Percentiles rank a stretch among this genome's conserved stretches.
These are phyloP conservation scores for Cephus pulcher DNA, from an alignment of 2,888 invertebrate species.

Conservation along the genomic window DNA sequence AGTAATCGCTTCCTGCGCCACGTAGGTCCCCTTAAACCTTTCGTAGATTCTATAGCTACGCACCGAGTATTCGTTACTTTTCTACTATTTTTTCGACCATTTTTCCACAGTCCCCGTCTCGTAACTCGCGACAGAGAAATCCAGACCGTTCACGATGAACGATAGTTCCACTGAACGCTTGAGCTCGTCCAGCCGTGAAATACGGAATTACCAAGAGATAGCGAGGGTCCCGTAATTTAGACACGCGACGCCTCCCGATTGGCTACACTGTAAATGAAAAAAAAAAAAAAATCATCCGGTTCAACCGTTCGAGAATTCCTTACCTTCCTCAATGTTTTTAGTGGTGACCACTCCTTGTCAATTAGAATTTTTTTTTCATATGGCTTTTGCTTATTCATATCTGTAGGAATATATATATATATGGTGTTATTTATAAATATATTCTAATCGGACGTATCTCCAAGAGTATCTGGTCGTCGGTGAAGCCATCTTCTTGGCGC, in stretches of 20 bases:
- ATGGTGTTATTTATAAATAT: background rate
- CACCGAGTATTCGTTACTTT: background rate
- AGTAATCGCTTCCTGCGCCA: conserved; percentile 32
- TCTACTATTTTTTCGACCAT: background rate
- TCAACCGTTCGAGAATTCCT: background rate
- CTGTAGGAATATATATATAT: background rate
- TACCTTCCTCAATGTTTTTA: background rate
- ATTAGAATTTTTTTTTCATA: background rate
- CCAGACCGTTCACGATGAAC: background rate
- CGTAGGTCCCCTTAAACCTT: background rate
- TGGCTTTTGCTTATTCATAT: background rate
- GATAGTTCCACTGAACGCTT: background rate
- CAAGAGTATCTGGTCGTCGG: background rate
- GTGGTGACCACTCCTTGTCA: background rate
- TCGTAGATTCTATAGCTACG: background rate
- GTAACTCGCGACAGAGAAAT: background rate
- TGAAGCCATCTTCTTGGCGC: background rate
- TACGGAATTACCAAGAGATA: background rate
- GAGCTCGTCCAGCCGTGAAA: conserved; percentile 1
- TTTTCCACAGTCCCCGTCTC: background rate
- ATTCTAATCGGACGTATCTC: background rate
- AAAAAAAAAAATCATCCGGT: background rate
- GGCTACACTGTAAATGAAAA: background rate
- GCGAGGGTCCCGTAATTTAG: conserved; percentile 4
- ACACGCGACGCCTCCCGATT: conserved; percentile 4